Evolutionary conservation across 2,888 invertebrate species (phyloP), one percentile per base, ranked within the genome.

Genomic region (Platycheirus albimanus): DNA sequence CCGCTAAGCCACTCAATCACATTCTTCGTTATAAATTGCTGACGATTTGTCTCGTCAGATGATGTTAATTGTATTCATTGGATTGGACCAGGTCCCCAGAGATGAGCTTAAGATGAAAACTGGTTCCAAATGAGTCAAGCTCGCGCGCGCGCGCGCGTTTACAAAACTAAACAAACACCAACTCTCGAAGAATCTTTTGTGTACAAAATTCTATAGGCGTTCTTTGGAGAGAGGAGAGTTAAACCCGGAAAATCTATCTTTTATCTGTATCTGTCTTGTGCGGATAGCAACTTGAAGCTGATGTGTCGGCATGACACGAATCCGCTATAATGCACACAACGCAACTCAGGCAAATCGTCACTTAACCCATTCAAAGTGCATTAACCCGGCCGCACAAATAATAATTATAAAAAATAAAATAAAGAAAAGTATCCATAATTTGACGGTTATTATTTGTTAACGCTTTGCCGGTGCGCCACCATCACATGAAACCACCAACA

Each of bases 31-130:
- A 81, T 71, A 76, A 77, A 81, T 81, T 71, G 52, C 77, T 67
- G 81, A 71, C 81, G 66, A 81, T 76, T 80, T 80, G 80, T 80
- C 80, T 76, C 76, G 54, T 74, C 70, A 45, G 76, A 63, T 67
- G 71, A 58, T 66, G 71, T 71, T 63, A 63, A 81, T 76, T 81
- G 71, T 77, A 77, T 71, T 75, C 80, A 75, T 17, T 47, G 43
- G 33, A 17, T 19, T n/a, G 19, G 58, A 15, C 45, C 30, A 61
- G 11, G 19, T 15, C 41, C 24, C 30, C 76, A 38, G 69, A 38
- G 69, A 69, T 76, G 43, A 58, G 54, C 49, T 43, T 8, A 30
- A 38, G 54, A 36, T 20, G 24, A 30, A 43, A 79, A 80, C 79
- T 63, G 69, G 79, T 80, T 80, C 45, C 70, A 51, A 56, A 49